Percentiles rank a stretch among this genome's conserved stretches.
Conservation (phyloP, 2,888 invertebrate species). For the Sarcophaga rosellei region DNA sequence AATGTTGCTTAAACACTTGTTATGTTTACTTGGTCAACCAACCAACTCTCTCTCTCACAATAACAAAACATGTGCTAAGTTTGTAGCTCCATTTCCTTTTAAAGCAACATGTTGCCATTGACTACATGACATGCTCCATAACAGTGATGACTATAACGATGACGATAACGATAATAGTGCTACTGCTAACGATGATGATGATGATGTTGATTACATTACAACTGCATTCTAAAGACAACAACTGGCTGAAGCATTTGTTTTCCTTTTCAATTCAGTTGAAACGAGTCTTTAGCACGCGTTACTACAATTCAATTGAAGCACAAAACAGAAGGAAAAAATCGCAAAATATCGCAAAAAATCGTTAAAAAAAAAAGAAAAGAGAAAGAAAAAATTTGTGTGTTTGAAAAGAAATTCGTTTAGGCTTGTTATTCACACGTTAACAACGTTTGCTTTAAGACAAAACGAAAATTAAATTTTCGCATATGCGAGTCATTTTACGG, state of each 20-base stretch:
- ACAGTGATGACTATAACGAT: slow-evolving; percentile 14
- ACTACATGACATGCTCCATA: slow-evolving; percentile 64
- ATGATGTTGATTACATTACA: slow-evolving; percentile 23
- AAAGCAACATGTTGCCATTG: slow-evolving; percentile 54
- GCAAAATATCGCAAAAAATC: too few relatives aligned
- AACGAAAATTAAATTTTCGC: neutral
- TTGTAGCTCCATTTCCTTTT: neutral
- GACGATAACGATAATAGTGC: neutral
- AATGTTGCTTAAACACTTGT: slow-evolving; percentile 28
- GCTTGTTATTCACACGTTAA: neutral
- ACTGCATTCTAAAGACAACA: slow-evolving; percentile 42
- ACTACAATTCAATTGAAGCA: slow-evolving; percentile 7
- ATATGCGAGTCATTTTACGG: neutral
- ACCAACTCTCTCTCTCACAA: neutral
- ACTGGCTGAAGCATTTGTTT: slow-evolving; percentile 21
- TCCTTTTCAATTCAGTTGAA: slow-evolving; percentile 54
- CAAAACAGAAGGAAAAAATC: neutral
- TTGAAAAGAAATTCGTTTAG: slow-evolving; percentile 2
- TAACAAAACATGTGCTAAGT: neutral
- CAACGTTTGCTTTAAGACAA: neutral
- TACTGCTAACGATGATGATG: neutral
- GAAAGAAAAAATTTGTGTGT: neutral
- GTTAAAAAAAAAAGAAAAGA: neutral
- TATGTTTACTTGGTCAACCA: neutral
- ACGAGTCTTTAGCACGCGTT: slow-evolving; percentile 59